These are phyloP conservation scores for Eurytemora carolleeae DNA, from an alignment of 1,140 invertebrate genomes.

Conservation along the genomic window DNA sequence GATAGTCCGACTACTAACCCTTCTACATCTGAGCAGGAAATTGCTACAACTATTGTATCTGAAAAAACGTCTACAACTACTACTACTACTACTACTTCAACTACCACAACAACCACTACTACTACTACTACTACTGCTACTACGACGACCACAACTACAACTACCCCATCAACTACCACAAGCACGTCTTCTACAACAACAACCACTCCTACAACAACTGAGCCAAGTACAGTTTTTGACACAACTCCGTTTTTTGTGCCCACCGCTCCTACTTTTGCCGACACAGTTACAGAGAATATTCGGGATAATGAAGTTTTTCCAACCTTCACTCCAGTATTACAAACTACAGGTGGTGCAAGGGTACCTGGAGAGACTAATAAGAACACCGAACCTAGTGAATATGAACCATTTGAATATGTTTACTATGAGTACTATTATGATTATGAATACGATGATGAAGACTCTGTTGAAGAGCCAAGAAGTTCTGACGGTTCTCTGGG, in stretches of 20 bases:
- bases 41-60: too few species aligned
- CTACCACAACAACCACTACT: constrained; percentile 11
- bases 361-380: too few species aligned
- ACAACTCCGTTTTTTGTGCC: neutral
- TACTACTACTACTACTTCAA: constrained; percentile 8
- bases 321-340: too few species aligned
- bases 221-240: neutral
- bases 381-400: neutral
- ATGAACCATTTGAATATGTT: constrained; percentile 12
- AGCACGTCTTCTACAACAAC: neutral
- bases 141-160: constrained; percentile 1
- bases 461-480: neutral
- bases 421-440: constrained; percentile 14
- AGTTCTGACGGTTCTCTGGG: too few species aligned
- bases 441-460: constrained; percentile 12
- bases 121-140: constrained; percentile 8
- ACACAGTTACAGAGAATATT: neutral
- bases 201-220: neutral
- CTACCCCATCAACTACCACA: neutral
- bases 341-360: too few species aligned
- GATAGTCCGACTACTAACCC: neutral
- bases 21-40: too few species aligned
- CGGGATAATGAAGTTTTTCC: too few species aligned
- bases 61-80: neutral
- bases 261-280: neutral